phyloP scores from a whole-genome alignment of 2,113 vertebrate genomes.

The Pseudopipra pipra region DNA sequence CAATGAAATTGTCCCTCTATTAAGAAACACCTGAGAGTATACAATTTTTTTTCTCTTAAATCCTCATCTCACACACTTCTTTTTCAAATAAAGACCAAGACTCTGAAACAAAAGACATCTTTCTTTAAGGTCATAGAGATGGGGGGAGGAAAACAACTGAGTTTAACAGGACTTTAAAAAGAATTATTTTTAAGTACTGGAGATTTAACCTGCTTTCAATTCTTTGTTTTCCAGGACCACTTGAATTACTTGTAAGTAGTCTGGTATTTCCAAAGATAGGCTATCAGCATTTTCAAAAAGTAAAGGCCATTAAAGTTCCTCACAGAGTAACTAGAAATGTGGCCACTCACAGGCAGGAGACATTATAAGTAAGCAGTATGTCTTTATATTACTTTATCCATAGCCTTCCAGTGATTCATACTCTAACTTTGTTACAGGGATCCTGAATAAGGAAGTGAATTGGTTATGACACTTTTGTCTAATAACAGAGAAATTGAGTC shows the following conservation, averaged over 20 bases:
- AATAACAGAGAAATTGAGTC: background rate
- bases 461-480: background rate
- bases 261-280: background rate
- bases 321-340: background rate
- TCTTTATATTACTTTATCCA: background rate
- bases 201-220: background rate
- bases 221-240: background rate
- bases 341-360: background rate
- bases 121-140: background rate
- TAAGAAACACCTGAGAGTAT: background rate
- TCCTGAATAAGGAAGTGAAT: background rate
- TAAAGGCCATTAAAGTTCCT: background rate
- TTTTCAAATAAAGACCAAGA: background rate
- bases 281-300: background rate
- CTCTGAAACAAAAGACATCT: background rate
- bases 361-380: background rate
- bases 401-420: background rate
- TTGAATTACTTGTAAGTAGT: background rate
- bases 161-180: background rate
- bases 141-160: background rate
- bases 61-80: background rate
- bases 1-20: background rate
- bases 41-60: background rate
- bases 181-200: background rate
- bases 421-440: background rate